Base-by-base conservation (phyloP, 2,888 invertebrate species). In the Anthrax anthrax region DNA sequence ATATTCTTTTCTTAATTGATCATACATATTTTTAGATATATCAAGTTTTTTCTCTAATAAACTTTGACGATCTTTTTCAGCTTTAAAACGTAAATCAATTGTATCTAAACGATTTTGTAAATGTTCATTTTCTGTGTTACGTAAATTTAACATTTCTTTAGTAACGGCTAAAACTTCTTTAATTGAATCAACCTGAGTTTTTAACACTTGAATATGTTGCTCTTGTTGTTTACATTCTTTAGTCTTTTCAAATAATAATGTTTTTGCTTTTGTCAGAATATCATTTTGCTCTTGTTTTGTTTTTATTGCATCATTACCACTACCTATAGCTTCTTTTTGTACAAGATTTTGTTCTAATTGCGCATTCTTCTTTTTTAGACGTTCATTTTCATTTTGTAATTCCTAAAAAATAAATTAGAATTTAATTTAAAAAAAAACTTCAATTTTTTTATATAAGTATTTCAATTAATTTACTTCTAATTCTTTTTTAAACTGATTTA, bases 101-200 rank as follows among this genome's bases (percentile, higher is more conserved):
- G 75, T 72, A 56, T 78, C 72, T 48, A 87, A 69, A 56, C 85
- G 77, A 44, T 76, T 72, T 68, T 81, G 77, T 60, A 86, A 74
- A 62, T 86, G 84, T 47, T 81, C 80, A 17, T 84, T 78, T 70
- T 88, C 88, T 46, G 80, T 72, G 58, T 82, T 86, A 52, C 86
- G 76, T 41, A 88, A 82, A 57, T 82, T 80, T 18, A 88, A 64
- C 58, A 88, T 69, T 55, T 86, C 84, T 61, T 85, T 87, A 3
- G 87, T 86, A 49, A 88, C 84, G 12, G 73, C 67, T n/a, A 85
- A 77, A 39, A 88, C 86, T 59, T 88, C 86, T 61, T 85, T 86
- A 32, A 87, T 69, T 2, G 86, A 84, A 38, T 75, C 72, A 9
- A 85, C 81, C 64, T 88, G 84, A 9, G 76, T 75, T 27, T 70